A percentile compares a stretch with the other conserved stretches of the same genome.
Conservation (phyloP, 2,888 invertebrate genomes). For the Synanthedon tipuliformis region DNA sequence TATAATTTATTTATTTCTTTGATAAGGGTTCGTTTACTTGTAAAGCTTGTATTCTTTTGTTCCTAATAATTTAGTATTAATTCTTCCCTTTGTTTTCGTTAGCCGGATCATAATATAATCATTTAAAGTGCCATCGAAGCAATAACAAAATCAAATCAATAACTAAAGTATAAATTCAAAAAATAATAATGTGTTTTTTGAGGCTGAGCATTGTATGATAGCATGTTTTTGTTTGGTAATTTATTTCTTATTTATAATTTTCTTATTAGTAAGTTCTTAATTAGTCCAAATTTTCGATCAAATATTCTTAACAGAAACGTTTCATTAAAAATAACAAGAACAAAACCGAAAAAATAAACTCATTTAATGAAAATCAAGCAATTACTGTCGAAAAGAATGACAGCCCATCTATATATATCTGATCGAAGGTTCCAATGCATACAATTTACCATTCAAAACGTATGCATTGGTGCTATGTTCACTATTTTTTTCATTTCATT, state of each 20-base stretch:
- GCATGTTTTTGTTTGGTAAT: constrained; percentile 42
- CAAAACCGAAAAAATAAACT: too few species aligned
- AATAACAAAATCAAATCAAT: neutral
- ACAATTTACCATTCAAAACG: too few species aligned
- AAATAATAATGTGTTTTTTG: constrained; percentile 29
- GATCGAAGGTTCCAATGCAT: too few species aligned
- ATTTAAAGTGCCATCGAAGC: constrained; percentile 31
- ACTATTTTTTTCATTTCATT: too few species aligned
- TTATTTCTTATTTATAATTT: constrained; percentile 35
- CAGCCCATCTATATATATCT: too few species aligned
- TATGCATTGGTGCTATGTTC: too few species aligned
- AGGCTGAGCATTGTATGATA: constrained; percentile 54
- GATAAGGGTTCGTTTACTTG: constrained; percentile 37
- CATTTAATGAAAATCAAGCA: too few species aligned
- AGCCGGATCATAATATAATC: constrained; percentile 17
- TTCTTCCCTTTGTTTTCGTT: constrained; percentile 8
- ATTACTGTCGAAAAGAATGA: too few species aligned
- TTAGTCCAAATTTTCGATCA: too few species aligned
- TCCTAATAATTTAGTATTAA: constrained; percentile 35
- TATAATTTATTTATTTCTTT: constrained; percentile 50
- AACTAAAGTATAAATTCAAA: constrained; percentile 7
- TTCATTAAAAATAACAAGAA: too few species aligned
- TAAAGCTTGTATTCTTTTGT: constrained; percentile 34
- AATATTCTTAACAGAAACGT: too few species aligned
- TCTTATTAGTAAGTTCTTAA: constrained; percentile 17